A percentile compares a stretch with the other conserved stretches of the same genome.
Evolutionary conservation across 2,797 vertebrate genomes (phyloP).

Genomic region (Falco novaeseelandiae): DNA sequence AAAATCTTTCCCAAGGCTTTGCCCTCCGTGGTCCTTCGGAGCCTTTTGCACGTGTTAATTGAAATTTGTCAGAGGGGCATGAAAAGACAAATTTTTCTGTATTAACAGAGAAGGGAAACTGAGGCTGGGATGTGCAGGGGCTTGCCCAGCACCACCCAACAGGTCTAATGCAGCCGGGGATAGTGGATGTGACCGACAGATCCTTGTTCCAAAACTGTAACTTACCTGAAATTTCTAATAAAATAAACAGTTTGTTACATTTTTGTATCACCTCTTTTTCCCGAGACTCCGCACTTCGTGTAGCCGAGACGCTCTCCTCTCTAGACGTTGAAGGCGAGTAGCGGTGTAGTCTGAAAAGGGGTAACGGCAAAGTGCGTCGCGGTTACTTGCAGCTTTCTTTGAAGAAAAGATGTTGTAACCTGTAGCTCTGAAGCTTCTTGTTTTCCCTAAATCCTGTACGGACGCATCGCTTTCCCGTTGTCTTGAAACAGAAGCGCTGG

Average conservation of each 20-base stretch:
- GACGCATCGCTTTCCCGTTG: rapidly evolving
- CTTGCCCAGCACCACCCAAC: neutral
- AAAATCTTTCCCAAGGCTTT: neutral
- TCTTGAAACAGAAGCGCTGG: rapidly evolving
- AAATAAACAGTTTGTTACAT: conserved; percentile 4
- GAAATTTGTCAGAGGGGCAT: neutral
- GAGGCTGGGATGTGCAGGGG: neutral
- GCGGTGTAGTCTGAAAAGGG: neutral
- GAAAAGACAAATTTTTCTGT: neutral
- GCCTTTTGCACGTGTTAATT: neutral
- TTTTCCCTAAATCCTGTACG: rapidly evolving
- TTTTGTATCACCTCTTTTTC: conserved; percentile 45
- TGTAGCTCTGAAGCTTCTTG: neutral
- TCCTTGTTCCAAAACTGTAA: conserved; percentile 9
- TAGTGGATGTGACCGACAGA: neutral
- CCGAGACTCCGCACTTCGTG: neutral
- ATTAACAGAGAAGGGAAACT: neutral
- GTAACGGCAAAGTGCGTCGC: rapidly evolving
- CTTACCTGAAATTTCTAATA: conserved; percentile 16
- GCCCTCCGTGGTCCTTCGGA: neutral
- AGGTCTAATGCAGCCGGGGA: neutral
- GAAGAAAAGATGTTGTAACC: neutral
- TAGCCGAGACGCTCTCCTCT: neutral
- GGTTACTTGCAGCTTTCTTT: neutral
- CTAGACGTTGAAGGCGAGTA: neutral